Base-by-base conservation (phyloP, 2,888 invertebrate species). In the Lochmaea capreae region DNA sequence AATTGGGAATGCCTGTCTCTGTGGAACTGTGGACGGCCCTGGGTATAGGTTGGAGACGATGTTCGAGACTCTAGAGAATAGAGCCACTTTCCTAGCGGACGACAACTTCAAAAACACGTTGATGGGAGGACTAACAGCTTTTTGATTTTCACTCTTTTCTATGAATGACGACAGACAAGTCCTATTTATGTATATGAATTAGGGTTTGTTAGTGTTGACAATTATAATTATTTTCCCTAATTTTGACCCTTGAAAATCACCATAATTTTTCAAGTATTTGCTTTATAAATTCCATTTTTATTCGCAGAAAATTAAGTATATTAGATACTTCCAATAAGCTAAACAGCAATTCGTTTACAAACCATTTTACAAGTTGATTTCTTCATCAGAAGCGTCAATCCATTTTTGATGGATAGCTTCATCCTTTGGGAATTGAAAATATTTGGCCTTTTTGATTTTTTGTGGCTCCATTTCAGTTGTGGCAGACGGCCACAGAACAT, bases 101-200 rank as follows among this genome's bases (percentile, higher is more conserved):
- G 75, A 76, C 75, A 73, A 75, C 74, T 69, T 72, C 75, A 77
- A 77, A 79, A 78, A 78, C 77, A 78, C 72, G 77, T 73, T 77
- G 75, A 76, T 73, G 77, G 72, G 76, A 72, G 74, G 71, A 68
- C 78, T 77, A 73, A 74, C 76, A 76, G 76, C 74, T 74, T 74
- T 77, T 79, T 79, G 78, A 78, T 77, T 76, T 78, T 74, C 76
- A 76, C 73, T 78, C 76, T 78, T 76, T 73, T 71, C 76, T 58
- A 68, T 68, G 61, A 52, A 46, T 71, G 68, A 70, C 66, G 49
- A 70, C 57, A 58, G 71, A 69, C 73, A 75, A 70, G 46, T 67
- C 26, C 67, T 66, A 49, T 22, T 16, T 18, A 16, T 46, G 46
- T 46, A 43, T 63, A 22, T 11, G 11, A 8, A 39, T 61, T 26